phyloP scores from a whole-genome alignment of 2,888 invertebrate genomes.

The Apoderus coryli region DNA sequence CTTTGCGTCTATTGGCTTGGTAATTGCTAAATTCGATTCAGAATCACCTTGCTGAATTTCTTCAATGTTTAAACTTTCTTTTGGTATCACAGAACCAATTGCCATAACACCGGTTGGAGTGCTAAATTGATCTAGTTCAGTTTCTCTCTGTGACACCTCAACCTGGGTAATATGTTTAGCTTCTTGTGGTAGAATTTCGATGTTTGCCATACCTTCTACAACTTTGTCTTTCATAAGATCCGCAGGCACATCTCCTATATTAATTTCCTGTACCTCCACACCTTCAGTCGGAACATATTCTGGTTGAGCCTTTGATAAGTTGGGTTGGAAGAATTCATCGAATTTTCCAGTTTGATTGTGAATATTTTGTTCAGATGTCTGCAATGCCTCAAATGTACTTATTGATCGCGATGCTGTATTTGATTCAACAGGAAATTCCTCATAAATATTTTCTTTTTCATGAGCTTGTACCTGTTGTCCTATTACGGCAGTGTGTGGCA shows the following conservation, averaged over 20 bases:
- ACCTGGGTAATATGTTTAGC: conserved; percentile 50
- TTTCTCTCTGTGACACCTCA: conserved; percentile 45
- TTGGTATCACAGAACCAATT: conserved; percentile 40
- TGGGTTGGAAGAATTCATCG: conserved; percentile 31
- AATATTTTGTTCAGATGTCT: conserved; percentile 40
- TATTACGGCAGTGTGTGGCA: conserved; percentile 31
- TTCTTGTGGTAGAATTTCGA: conserved; percentile 46
- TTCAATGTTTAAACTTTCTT: conserved; percentile 47
- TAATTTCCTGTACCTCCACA: conserved; percentile 34
- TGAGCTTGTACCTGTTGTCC: conserved; percentile 27
- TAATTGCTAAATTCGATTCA: conserved; percentile 40
- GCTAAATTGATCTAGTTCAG: conserved; percentile 30
- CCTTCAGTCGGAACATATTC: conserved; percentile 34
- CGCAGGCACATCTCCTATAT: conserved; percentile 23
- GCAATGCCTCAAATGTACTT: conserved; percentile 35
- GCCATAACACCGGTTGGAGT: conserved; percentile 39
- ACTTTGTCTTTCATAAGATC: conserved; percentile 30
- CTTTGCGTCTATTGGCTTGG: conserved; percentile 36
- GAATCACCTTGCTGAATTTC: conserved; percentile 46
- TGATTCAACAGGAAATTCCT: conserved; percentile 19
- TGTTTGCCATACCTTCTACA: conserved; percentile 16
- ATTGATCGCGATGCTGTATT: conserved; percentile 27
- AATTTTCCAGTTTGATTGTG: conserved; percentile 37
- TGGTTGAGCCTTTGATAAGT: conserved; percentile 31
- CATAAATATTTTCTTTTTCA: conserved; percentile 32